Base-by-base conservation (phyloP, 2,797 vertebrate genomes). In the Tiaroga cobitis region DNA sequence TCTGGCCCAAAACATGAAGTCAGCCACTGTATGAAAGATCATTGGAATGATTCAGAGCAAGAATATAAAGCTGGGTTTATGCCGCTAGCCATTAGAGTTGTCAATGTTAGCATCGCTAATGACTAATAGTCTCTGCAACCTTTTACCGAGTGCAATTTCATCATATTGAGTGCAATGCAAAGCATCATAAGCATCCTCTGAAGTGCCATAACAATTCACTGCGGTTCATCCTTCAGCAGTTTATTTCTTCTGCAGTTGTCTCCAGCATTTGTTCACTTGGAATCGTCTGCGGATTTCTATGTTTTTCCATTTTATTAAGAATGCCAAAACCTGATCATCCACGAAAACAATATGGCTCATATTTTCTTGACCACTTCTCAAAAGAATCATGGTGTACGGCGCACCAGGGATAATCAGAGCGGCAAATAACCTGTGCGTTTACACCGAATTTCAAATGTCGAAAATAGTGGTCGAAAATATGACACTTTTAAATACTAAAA, bases 201-300 rank as follows among this genome's bases (percentile, higher is more conserved):
- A 90, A 92, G 92, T 91, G 90, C 87, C 73, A 68, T 92, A 90
- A 92, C 83, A 89, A 90, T 91, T 92, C 87, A 91, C 90, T 69
- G 13, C 88, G 89, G 88, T 89, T 94, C 91, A 89, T 92, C 91
- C 86, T 87, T 90, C 87, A 88, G 39, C 77, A 34, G 77, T 65
- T 67, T 89, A 80, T 89, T 90, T 83, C 85, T 82, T 77, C 86
- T 80, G 87, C 54, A 88, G 81, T 86, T 86, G 88, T 86, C 86
- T 93, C 89, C 81, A 88, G 86, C 85, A 89, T 49, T 75, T 67
- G 82, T 90, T 78, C 82, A 77, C 77, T 89, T 59, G 72, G 63
- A 85, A 85, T 65, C 0, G 16, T 78, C 24, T 63, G 26, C 9
- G 65, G 39, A 79, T 79, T 79, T 18, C 9, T 61, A 18, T 65